These are phyloP conservation scores for Ganaspis sp. DNA, from an alignment of 1,140 invertebrate genomes.

Conservation along the genomic window DNA sequence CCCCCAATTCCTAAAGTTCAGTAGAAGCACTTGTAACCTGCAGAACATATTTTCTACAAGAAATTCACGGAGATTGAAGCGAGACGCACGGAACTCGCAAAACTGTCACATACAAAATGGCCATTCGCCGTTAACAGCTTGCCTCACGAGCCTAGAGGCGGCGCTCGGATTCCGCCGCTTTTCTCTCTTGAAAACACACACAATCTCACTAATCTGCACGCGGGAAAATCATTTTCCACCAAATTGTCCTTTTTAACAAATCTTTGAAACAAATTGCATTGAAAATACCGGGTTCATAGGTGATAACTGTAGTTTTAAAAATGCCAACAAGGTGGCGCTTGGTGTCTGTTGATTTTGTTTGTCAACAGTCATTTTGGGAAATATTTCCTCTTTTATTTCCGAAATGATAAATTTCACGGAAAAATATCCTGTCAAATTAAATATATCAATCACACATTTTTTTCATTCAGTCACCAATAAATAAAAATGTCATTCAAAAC, in stretches of 20 bases:
- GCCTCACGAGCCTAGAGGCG: conserved; percentile 60
- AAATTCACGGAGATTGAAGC: conserved; percentile 18
- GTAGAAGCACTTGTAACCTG: neutral
- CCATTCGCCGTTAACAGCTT: conserved; percentile 75
- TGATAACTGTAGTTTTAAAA: neutral
- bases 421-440: neutral
- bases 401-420: conserved; percentile 9
- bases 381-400: neutral
- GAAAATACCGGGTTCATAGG: conserved; percentile 17
- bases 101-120: conserved; percentile 77
- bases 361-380: conserved; percentile 41
- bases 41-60: conserved; percentile 13
- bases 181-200: conserved; percentile 12
- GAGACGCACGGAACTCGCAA: conserved; percentile 52
- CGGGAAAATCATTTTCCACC: conserved; percentile 19
- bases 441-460: too few relatives aligned
- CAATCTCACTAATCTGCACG: neutral
- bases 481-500: too few relatives aligned
- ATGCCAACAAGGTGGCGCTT: conserved; percentile 6
- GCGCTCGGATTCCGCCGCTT: conserved; percentile 56
- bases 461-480: too few relatives aligned
- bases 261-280: too few relatives aligned
- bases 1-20: too few relatives aligned
- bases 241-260: neutral
- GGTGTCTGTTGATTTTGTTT: conserved; percentile 36